Conservation (phyloP, 2,797 vertebrate genomes). For the Hipposideros larvatus region DNA sequence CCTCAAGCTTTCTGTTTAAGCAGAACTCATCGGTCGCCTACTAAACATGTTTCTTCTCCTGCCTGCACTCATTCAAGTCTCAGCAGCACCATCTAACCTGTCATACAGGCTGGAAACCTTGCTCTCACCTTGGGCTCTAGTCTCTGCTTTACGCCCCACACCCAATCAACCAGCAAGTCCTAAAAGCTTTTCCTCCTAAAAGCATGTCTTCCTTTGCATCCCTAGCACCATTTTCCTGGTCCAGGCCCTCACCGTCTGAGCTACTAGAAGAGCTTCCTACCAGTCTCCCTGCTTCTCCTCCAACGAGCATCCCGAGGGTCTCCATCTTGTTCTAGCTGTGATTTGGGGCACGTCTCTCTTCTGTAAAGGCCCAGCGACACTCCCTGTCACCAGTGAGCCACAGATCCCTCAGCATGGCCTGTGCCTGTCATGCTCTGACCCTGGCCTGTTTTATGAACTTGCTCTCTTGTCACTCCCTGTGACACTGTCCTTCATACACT, state of each 20-base stretch:
- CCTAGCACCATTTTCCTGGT: neutral
- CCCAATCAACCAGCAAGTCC: neutral
- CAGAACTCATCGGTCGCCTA: neutral
- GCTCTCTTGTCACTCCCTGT: neutral
- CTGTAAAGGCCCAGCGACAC: fast-evolving
- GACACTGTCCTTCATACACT: neutral
- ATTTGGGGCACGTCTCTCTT: neutral
- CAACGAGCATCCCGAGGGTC: neutral
- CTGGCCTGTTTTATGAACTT: neutral
- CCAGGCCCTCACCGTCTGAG: fast-evolving
- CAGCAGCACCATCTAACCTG: neutral
- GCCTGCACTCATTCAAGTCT: neutral
- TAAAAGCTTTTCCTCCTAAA: neutral
- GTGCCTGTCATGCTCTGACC: fast-evolving
- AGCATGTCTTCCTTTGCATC: neutral
- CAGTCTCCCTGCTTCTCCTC: no score
- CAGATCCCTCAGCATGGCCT: no score
- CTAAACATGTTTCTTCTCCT: neutral
- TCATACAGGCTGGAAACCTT: neutral
- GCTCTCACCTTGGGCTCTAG: neutral
- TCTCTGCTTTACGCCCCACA: neutral
- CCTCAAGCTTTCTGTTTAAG: neutral
- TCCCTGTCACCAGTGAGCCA: fast-evolving
- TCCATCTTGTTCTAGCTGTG: no score
- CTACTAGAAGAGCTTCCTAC: neutral